These are phyloP conservation scores for Subanguina moxae DNA, from an alignment of 1,140 invertebrate genomes.

Conservation along the genomic window DNA sequence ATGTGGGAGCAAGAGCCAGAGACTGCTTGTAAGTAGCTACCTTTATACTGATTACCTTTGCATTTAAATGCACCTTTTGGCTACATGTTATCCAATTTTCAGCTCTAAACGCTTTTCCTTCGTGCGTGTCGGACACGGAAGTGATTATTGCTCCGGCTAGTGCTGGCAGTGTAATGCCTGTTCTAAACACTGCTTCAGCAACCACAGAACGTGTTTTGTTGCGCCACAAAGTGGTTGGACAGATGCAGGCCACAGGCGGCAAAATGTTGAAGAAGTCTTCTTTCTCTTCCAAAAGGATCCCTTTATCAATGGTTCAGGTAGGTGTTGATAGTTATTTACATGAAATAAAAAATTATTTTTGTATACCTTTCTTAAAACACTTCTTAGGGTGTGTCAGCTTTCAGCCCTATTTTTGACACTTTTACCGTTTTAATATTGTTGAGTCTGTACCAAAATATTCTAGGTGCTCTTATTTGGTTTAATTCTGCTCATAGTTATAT, in stretches of 20 bases:
- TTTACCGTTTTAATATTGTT: neutral
- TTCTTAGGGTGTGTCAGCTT: no score
- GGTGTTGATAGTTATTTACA: neutral
- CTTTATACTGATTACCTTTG: neutral
- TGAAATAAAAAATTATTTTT: neutral
- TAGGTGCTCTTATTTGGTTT: slow-evolving; percentile 24
- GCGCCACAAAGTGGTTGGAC: neutral
- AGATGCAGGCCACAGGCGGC: neutral
- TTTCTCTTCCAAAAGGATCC: neutral
- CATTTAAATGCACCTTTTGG: neutral
- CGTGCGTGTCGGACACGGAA: slow-evolving; percentile 10
- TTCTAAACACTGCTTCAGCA: neutral
- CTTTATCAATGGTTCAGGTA: slow-evolving; percentile 19
- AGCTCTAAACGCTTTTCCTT: slow-evolving; percentile 11
- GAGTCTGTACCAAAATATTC: slow-evolving; percentile 12
- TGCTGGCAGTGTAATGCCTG: neutral
- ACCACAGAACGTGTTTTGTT: slow-evolving; percentile 1
- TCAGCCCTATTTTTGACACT: no score
- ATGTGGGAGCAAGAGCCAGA: slow-evolving; percentile 6
- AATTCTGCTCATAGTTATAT: slow-evolving; percentile 26
- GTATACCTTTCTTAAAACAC: no score
- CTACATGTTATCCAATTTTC: neutral
- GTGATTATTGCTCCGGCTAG: neutral
- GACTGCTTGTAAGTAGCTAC: neutral
- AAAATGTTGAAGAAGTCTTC: slow-evolving; percentile 8